These are phyloP conservation scores for Steromphala cineraria DNA, from an alignment of 2,888 invertebrate species.

Conservation along the genomic window DNA sequence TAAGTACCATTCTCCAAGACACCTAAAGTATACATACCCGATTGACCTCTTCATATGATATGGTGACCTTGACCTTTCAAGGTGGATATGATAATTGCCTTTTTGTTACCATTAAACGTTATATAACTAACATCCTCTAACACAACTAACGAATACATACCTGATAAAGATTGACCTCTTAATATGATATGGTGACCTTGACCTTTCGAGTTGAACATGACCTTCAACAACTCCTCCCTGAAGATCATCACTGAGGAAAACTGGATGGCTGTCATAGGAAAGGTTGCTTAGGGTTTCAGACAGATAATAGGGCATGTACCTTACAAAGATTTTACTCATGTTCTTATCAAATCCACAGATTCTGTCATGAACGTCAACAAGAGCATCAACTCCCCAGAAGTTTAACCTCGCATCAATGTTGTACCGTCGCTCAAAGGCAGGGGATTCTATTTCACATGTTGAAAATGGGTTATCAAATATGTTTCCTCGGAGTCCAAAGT, in stretches of 20 bases:
- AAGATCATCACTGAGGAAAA: neutral
- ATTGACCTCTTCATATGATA: too few relatives aligned
- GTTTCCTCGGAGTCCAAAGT: conserved; percentile 22
- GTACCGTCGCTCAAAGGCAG: neutral
- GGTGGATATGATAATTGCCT: too few relatives aligned
- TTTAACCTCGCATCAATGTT: conserved; percentile 23
- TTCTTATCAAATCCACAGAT: conserved; percentile 36
- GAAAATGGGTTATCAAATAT: conserved; percentile 21
- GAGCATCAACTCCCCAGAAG: conserved; percentile 20
- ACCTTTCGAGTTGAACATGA: neutral
- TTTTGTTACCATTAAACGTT: too few relatives aligned
- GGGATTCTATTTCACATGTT: neutral
- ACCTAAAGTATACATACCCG: too few relatives aligned
- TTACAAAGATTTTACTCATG: conserved; percentile 23
- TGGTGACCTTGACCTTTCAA: too few relatives aligned
- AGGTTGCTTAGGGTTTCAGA: neutral
- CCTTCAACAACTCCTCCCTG: neutral
- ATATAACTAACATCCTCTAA: too few relatives aligned
- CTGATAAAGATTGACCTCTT: conserved; percentile 6
- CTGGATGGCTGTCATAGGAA: neutral
- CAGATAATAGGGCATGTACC: conserved; percentile 29
- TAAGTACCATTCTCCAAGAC: too few relatives aligned
- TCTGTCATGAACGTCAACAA: neutral
- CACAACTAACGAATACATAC: neutral
- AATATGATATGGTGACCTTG: neutral